Evolutionary conservation across 2,113 vertebrate species (phyloP).

Genomic region (Sarotherodon lohbergeri): DNA sequence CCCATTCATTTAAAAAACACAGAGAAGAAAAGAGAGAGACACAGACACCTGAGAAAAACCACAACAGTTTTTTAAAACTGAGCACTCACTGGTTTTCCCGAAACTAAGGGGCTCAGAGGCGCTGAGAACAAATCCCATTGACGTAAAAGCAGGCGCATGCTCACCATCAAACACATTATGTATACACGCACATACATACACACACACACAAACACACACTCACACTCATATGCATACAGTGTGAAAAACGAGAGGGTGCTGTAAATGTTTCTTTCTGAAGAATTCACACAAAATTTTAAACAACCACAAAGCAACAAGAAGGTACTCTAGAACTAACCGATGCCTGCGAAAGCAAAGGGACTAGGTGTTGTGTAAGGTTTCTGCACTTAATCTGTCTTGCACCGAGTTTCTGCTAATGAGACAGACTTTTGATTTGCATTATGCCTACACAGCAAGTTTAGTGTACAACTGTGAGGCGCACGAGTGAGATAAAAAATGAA

Average conservation of each 20-base stretch:
- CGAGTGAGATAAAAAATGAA: background rate
- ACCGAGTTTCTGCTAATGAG: background rate
- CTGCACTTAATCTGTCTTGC: background rate
- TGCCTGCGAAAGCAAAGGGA: background rate
- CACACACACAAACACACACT: background rate
- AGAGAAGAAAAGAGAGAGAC: slow-evolving; percentile 47
- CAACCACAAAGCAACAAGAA: slow-evolving; percentile 21
- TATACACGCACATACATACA: slow-evolving; percentile 6
- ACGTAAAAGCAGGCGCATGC: slow-evolving; percentile 60
- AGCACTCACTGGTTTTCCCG: slow-evolving; percentile 72
- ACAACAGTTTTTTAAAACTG: slow-evolving; percentile 55
- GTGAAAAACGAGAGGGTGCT: slow-evolving; percentile 42
- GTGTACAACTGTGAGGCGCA: background rate
- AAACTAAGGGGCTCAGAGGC: slow-evolving; percentile 66
- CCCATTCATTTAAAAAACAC: slow-evolving; percentile 76
- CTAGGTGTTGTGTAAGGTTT: background rate
- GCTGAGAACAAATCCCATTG: slow-evolving; percentile 69
- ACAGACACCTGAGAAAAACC: slow-evolving; percentile 77
- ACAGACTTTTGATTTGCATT: background rate
- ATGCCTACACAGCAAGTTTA: background rate
- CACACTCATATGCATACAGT: slow-evolving; percentile 1
- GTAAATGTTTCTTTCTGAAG: slow-evolving; percentile 38
- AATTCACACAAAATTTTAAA: slow-evolving; percentile 39
- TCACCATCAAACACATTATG: slow-evolving; percentile 11
- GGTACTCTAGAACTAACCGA: background rate